A percentile compares a stretch with the other conserved stretches of the same genome.
Evolutionary conservation across 2,888 invertebrate genomes (phyloP).

Genomic region (Calliphora vomitoria): DNA sequence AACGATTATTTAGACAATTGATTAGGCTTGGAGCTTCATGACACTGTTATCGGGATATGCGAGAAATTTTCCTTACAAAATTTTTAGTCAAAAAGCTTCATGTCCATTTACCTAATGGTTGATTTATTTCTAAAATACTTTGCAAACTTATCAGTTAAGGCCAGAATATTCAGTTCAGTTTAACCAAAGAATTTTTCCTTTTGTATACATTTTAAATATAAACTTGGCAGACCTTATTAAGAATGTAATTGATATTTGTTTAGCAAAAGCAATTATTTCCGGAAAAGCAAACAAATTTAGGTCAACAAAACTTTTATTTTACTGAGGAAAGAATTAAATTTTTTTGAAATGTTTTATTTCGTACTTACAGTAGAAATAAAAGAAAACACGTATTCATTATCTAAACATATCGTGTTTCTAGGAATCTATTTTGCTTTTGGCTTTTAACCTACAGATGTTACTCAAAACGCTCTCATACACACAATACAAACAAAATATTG

Average conservation of each 20-base stretch:
- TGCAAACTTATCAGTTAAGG: too few relatives aligned
- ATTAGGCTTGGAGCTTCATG: too few relatives aligned
- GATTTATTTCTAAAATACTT: too few relatives aligned
- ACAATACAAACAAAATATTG: slow-evolving; percentile 1
- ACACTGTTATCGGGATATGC: too few relatives aligned
- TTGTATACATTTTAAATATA: neutral
- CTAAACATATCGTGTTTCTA: slow-evolving; percentile 50
- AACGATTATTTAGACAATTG: too few relatives aligned
- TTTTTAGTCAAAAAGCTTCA: too few relatives aligned
- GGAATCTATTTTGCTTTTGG: slow-evolving; percentile 45
- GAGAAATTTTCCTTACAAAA: too few relatives aligned
- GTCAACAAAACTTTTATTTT: slow-evolving; percentile 7
- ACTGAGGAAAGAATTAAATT: neutral
- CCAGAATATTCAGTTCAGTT: too few relatives aligned
- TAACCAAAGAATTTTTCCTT: too few relatives aligned
- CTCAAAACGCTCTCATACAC: slow-evolving; percentile 8
- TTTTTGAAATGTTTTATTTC: slow-evolving; percentile 6
- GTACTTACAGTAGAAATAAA: neutral
- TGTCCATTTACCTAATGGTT: too few relatives aligned
- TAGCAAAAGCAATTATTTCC: slow-evolving; percentile 10
- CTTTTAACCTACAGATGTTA: slow-evolving; percentile 52
- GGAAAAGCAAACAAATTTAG: neutral
- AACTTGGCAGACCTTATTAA: neutral
- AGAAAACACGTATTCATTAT: slow-evolving; percentile 16
- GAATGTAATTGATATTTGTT: neutral